These are phyloP conservation scores for Suillia variegata DNA, from an alignment of 2,888 invertebrate genomes.

Conservation along the genomic window DNA sequence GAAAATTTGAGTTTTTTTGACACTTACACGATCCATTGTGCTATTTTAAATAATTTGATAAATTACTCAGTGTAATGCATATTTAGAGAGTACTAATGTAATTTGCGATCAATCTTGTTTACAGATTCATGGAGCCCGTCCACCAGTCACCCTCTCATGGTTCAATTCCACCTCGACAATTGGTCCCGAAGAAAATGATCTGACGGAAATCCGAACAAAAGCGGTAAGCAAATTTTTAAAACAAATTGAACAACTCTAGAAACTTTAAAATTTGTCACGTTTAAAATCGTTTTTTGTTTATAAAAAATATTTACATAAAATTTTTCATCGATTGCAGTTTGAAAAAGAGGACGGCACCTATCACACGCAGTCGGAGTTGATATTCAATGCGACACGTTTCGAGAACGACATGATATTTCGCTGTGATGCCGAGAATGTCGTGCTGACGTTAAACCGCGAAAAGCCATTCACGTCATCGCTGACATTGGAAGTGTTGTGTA, in stretches of 20 bases:
- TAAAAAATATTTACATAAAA: too few relatives aligned
- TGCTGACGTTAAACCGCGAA: constrained; percentile 74
- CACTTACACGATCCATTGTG: too few relatives aligned
- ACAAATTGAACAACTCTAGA: not conserved
- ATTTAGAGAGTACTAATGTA: too few relatives aligned
- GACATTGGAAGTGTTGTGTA: constrained; percentile 85
- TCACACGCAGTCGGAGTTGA: constrained; percentile 77
- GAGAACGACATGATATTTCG: constrained; percentile 80
- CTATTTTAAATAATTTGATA: too few relatives aligned
- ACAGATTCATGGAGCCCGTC: constrained; percentile 77
- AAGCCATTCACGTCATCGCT: constrained; percentile 75
- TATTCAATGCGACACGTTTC: constrained; percentile 79
- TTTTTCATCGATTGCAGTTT: constrained; percentile 53
- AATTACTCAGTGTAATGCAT: too few relatives aligned
- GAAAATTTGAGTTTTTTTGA: too few relatives aligned
- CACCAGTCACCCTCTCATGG: constrained; percentile 85
- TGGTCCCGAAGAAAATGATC: constrained; percentile 48
- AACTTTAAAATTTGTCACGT: not conserved
- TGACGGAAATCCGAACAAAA: constrained; percentile 59
- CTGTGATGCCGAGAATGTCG: constrained; percentile 83
- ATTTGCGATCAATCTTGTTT: too few relatives aligned
- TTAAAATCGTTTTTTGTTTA: not conserved
- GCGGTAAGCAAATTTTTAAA: constrained; percentile 58
- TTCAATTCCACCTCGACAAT: constrained; percentile 72
- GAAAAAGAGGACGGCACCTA: constrained; percentile 73